Percentiles rank a stretch among this genome's conserved stretches.
Conservation (phyloP, 2,888 invertebrate genomes). For the Noctua janthina region DNA sequence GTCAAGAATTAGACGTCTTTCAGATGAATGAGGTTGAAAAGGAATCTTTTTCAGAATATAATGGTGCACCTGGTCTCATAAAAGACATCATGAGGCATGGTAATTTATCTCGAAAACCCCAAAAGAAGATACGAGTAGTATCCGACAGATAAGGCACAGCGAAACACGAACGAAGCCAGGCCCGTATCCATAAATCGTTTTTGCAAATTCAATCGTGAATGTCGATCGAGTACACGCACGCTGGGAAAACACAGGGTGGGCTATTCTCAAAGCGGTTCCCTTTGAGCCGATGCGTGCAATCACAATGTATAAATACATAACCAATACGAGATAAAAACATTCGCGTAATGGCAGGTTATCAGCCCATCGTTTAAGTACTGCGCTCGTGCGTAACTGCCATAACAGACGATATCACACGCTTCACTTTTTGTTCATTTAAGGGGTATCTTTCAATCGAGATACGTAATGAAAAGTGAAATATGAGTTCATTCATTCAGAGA, state of each 20-base stretch:
- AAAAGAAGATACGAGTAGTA: background rate
- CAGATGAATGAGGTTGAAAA: background rate
- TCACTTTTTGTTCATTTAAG: background rate
- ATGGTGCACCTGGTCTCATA: background rate
- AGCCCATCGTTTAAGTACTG: slow-evolving; percentile 34
- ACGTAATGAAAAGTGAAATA: background rate
- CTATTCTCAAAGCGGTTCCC: slow-evolving; percentile 40
- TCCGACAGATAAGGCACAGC: background rate
- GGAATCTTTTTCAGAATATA: background rate
- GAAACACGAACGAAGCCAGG: background rate
- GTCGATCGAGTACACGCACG: slow-evolving; percentile 33
- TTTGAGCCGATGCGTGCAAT: slow-evolving; percentile 47
- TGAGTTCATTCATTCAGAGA: background rate
- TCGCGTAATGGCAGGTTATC: slow-evolving; percentile 55
- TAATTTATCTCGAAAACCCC: background rate
- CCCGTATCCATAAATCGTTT: background rate
- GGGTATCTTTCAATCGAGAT: background rate
- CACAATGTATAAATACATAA: slow-evolving; percentile 41
- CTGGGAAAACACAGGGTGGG: slow-evolving; percentile 26
- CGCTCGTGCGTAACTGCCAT: slow-evolving; percentile 47
- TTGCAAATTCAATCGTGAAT: slow-evolving; percentile 7
- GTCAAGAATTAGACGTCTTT: no score
- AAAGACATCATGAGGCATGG: background rate
- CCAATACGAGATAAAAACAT: slow-evolving; percentile 55
- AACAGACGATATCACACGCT: background rate